Evolutionary conservation across 2,797 vertebrate species (phyloP), one percentile per base, ranked within the genome.

Genomic region (Lateolabrax maculatus): DNA sequence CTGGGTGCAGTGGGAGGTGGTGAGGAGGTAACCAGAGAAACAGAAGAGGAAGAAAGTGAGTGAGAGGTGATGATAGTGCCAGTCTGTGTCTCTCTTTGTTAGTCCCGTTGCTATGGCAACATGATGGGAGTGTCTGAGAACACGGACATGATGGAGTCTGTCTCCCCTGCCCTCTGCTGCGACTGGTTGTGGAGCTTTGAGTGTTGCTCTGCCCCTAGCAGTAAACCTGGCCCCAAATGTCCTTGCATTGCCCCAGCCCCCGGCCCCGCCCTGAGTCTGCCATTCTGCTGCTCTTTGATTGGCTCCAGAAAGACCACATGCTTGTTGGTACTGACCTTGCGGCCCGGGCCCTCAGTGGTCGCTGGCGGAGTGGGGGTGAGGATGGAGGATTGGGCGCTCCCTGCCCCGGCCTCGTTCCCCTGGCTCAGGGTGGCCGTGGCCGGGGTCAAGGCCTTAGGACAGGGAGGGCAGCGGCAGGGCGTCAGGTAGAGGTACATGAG

Each of bases 291-390:
- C 87, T 97, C 96, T 88, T 92, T 95, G 92, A 97, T 92, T 3
- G 98, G 98, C 94, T 99, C 98, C 31, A 98, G 93, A 93, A 99
- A 99, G 67, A 97, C 98, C 67, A 99, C 98, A 1, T 98, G 98
- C 87, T 98, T 99, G 95, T 96, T 97, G 93, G 94, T 88, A 25
- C 97, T 96, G 92, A 94, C 95, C 94, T 98, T 98, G 83, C 96
- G 96, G 63, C 95, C 96, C 3, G 94, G 94, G 2, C 95, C 96
- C 44, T 94, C 96, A 0, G 97, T 97, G 0, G 95, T 93, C 25
- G 96, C 79, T 0, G 97, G 96, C 0, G 97, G 96, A 0, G 97
- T 97, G 1, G 96, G 87, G 19, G 95, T 96, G 66, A 98, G 96
- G 89, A 98, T 97, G 6, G 96, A 99, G 66, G 97, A 97, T 84